These are phyloP conservation scores for Eulemur mongoz DNA, from an alignment of 2,797 vertebrate species.

Conservation along the genomic window DNA sequence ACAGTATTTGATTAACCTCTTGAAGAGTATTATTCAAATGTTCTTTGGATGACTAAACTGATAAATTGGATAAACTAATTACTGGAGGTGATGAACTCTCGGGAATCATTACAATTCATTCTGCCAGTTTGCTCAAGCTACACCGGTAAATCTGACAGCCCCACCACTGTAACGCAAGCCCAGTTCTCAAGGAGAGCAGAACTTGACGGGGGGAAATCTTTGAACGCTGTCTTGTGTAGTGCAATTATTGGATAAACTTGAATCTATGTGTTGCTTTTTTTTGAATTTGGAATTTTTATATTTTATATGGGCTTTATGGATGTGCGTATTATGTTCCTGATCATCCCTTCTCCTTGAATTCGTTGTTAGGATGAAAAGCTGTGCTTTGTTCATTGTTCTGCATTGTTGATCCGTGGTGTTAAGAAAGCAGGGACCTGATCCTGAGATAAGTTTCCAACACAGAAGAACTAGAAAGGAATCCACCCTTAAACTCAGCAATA, in stretches of 20 bases:
- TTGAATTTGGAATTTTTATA: constrained; percentile 26
- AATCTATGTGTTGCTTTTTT: neutral
- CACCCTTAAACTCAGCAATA: neutral
- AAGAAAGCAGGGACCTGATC: neutral
- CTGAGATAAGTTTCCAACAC: neutral
- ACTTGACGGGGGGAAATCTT: neutral
- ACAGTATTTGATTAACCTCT: constrained; percentile 66
- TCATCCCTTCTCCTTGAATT: constrained; percentile 35
- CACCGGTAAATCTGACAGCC: neutral
- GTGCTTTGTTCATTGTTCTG: neutral
- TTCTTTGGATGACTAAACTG: constrained; percentile 32
- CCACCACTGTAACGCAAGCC: neutral
- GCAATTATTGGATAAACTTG: neutral
- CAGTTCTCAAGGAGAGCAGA: neutral
- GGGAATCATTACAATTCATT: neutral
- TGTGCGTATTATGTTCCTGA: neutral
- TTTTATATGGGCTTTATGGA: neutral
- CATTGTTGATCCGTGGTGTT: neutral
- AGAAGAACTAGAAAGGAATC: neutral
- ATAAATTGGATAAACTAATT: constrained; percentile 53
- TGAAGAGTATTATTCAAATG: constrained; percentile 43
- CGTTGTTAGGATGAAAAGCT: neutral
- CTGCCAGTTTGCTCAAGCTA: neutral
- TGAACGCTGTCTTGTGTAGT: neutral
- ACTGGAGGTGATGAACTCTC: neutral